Base-by-base conservation (phyloP, 1,140 invertebrate genomes). In the Conus betulinus region DNA sequence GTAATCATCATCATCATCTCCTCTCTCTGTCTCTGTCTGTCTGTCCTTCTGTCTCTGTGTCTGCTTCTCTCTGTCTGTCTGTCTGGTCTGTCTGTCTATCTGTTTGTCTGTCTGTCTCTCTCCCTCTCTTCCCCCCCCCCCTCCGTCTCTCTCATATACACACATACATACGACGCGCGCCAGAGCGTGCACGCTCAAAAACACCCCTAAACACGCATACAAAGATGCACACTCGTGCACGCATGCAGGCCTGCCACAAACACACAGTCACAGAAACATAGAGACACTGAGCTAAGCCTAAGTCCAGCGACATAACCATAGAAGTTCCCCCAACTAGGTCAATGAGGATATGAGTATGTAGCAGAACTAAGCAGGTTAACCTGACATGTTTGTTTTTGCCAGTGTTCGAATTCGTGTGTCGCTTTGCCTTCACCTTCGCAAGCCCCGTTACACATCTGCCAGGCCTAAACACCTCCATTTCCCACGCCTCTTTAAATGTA, bases 241-340 rank as follows among this genome's bases (percentile, higher is more conserved):
- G 27, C 27, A 23, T n/a, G n/a, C 13, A n/a, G 17, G n/a, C 0
- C 8, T 25, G 13, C 13, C 39, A 39, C 13, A 71, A 23, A 83
- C 25, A 83, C 51, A 83, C 81, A 83, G 25, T n/a, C 81, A 83
- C 6, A 83, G 0, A 83, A 27, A n/a, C 20, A n/a, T n/a, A 83
- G 17, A 83, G 23, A 27, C 25, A 27, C 81, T n/a, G 17, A 39
- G 17, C 17, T 25, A 5, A 7, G 27, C 25, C 20, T 10, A n/a
- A 20, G 27, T 15, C 20, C 51, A 83, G 81, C 7, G 8, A 39
- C 51, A 83, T 27, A 83, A 39, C 39, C 39, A 39, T 39, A 39
- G 39, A 39, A 39, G 0, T 39, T 39, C 39, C 39, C 39, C 39
- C 39, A 39, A 39, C 39, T 39, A 39, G 0, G 39, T 0, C 39